phyloP scores from a whole-genome alignment of 2,797 vertebrate genomes.

The Poecilia velifera region DNA sequence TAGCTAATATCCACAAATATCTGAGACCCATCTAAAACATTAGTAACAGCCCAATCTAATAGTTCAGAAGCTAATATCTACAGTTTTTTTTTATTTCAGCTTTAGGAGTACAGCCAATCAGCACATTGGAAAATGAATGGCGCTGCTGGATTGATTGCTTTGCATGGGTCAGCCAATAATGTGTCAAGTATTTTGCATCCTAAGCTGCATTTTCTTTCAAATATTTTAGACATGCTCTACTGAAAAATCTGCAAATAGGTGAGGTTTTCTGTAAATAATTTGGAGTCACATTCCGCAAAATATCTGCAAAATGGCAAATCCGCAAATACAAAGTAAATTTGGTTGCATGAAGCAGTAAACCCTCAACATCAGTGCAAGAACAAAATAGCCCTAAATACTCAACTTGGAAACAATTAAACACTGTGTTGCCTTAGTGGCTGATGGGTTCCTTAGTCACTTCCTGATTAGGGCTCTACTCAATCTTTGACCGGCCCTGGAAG shows the following conservation, averaged over 20 bases:
- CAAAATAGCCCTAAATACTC: background rate
- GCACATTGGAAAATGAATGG: background rate
- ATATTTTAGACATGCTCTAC: background rate
- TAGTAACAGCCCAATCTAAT: background rate
- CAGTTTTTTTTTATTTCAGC: background rate
- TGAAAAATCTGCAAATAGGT: background rate
- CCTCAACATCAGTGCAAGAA: background rate
- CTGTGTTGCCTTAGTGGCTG: background rate
- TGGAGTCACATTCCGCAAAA: background rate
- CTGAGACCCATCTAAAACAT: background rate
- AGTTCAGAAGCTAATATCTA: background rate
- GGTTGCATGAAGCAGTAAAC: background rate
- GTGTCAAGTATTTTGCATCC: background rate
- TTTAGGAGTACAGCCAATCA: background rate
- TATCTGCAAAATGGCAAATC: background rate
- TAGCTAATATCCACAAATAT: background rate
- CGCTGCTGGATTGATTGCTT: background rate
- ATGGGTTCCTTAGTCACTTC: background rate
- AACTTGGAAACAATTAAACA: background rate
- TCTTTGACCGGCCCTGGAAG: background rate
- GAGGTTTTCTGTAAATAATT: background rate
- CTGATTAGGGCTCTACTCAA: background rate
- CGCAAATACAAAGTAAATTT: background rate
- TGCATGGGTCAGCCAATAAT: background rate
- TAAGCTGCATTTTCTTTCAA: background rate